Evolutionary conservation across 2,888 invertebrate species (phyloP).

Genomic region (Parnassius glacialis): DNA sequence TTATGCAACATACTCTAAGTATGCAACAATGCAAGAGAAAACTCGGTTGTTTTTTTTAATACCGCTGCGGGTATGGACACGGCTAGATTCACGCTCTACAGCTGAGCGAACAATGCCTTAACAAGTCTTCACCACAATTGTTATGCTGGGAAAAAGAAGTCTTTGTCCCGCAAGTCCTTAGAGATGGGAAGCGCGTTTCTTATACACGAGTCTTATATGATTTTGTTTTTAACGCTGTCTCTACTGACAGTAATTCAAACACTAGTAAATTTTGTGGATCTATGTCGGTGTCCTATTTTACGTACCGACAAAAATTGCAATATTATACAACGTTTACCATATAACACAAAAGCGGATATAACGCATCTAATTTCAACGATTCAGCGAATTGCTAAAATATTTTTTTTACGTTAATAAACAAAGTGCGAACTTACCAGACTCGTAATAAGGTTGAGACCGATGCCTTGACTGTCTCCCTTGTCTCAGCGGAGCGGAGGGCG

Average conservation of each 20-base stretch:
- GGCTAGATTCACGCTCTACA: constrained; percentile 41
- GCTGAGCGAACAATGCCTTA: constrained; percentile 58
- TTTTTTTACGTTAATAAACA: background rate
- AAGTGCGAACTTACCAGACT: constrained; percentile 60
- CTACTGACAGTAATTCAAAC: background rate
- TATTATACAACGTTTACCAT: no score
- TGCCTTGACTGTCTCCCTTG: constrained; percentile 66
- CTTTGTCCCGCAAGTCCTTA: constrained; percentile 54
- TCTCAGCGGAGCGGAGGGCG: constrained; percentile 68
- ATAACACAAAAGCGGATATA: no score
- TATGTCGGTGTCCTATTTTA: no score
- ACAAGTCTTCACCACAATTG: constrained; percentile 60
- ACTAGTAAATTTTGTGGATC: background rate
- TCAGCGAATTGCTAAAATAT: no score
- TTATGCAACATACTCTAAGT: constrained; percentile 2
- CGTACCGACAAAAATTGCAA: no score
- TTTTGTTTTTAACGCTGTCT: background rate
- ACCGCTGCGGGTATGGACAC: constrained; percentile 34
- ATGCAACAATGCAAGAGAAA: background rate
- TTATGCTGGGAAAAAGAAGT: constrained; percentile 54
- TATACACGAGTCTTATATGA: constrained; percentile 30
- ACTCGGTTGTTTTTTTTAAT: constrained; percentile 35
- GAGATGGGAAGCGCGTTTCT: constrained; percentile 48
- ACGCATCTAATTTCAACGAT: no score
- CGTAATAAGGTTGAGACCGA: constrained; percentile 72